These are phyloP conservation scores for Istiophorus platypterus DNA, from an alignment of 2,113 vertebrate species.

Conservation along the genomic window DNA sequence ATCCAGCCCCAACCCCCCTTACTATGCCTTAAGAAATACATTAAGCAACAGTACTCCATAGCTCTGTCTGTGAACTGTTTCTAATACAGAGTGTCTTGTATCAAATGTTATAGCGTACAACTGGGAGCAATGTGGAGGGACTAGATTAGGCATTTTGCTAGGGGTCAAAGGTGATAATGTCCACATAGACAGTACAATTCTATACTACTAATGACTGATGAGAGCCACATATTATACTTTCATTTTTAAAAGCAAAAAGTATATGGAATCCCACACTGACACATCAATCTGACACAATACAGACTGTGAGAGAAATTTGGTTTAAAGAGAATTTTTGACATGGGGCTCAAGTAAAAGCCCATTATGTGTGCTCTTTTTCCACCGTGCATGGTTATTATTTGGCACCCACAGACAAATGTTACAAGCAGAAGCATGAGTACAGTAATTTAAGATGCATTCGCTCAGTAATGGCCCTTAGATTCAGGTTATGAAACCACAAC, in stretches of 20 bases:
- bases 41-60: constrained; percentile 17
- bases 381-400: not conserved
- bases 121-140: not conserved
- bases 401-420: not conserved
- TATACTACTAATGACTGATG: not conserved
- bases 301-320: not conserved
- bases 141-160: not conserved
- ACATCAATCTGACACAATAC: not conserved
- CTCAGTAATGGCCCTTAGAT: not conserved
- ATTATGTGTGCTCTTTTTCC: not conserved
- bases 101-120: constrained; percentile 10
- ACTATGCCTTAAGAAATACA: constrained; percentile 39
- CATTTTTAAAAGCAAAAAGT: not conserved
- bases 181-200: not conserved
- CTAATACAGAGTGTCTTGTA: constrained; percentile 20
- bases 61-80: constrained; percentile 13
- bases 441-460: not conserved
- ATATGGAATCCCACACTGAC: not conserved
- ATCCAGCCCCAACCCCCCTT: constrained; percentile 21
- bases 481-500: not conserved
- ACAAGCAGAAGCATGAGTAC: not conserved
- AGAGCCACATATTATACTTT: not conserved
- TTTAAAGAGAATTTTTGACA: not conserved
- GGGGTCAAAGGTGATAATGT: constrained; percentile 4
- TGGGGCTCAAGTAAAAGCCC: not conserved